Base-by-base conservation (phyloP, 1,140 invertebrate species). In the Choristoneura fumiferana region DNA sequence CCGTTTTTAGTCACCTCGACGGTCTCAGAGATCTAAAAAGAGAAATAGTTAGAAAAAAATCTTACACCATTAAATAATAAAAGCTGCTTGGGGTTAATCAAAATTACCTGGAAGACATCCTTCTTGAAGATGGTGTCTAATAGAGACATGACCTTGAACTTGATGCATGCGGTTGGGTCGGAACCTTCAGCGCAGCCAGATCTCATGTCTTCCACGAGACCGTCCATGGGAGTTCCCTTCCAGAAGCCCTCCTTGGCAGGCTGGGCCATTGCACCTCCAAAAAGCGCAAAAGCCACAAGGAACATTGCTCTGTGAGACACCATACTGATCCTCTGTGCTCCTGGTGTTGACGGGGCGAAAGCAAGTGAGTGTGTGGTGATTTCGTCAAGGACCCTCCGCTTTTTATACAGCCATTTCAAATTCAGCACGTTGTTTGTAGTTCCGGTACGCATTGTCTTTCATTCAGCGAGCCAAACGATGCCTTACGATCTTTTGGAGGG, bases 151-250 rank as follows among this genome's bases (percentile, higher is more conserved):
- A 95, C 92, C 74, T 95, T 95, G 85, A 93, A 95, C 84, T 96
- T 95, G 84, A 96, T 93, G 87, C 95, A 96, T 17, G 94, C 92
- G 38, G 95, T 91, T 5, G 94, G 93, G 76, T 96, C 95, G 71
- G 94, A 94, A 54, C 94, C 94, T 58, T 92, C 92, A 34, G 91
- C 90, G 76, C 94, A 96, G 67, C 94, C 92, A 15, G 89, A 90
- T 69, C 93, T 92, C 81, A 95, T 93, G 76, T 95, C 93, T 69
- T 94, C 94, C 4, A 95, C 92, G 75, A 94, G 91, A 29, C 90
- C 87, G 65, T 95, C 93, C 91, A 95, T 92, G 59, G 91, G 89
- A 12, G 91, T 93, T 60, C 91, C 92, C 71, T 92, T 94, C 93
- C 91, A 94, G 71, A 92, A 92, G 61, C 91, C 92, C 62, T 90